A percentile compares a stretch with the other conserved stretches of the same genome.
These are phyloP conservation scores for Chymomyza caudatula DNA, from an alignment of 2,888 invertebrate genomes.

Conservation along the genomic window DNA sequence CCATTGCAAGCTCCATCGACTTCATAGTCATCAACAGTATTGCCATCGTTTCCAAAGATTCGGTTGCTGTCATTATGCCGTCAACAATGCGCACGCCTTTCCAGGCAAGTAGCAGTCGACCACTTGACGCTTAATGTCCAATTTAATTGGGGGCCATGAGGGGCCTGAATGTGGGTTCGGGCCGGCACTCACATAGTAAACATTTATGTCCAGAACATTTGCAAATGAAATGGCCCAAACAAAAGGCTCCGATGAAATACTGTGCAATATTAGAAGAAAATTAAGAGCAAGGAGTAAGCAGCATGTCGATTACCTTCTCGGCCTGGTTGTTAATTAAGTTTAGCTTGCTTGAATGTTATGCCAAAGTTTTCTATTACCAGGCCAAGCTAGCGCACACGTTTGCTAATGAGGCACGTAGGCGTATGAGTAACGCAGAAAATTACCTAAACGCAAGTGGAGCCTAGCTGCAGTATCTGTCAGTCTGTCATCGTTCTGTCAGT, in stretches of 20 bases:
- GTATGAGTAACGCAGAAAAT: conserved; percentile 62
- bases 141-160: conserved; percentile 48
- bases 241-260: conserved; percentile 19
- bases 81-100: conserved; percentile 33
- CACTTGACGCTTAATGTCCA: conserved; percentile 70
- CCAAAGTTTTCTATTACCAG: conserved; percentile 65
- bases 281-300: neutral
- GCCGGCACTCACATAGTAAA: conserved; percentile 23
- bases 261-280: neutral
- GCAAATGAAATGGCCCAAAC: conserved; percentile 60
- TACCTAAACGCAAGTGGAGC: neutral
- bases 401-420: conserved; percentile 66
- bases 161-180: neutral
- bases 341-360: conserved; percentile 58
- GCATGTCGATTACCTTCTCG: conserved; percentile 56
- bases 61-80: conserved; percentile 7
- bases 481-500: neutral
- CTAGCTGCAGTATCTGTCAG: neutral
- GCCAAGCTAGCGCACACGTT: conserved; percentile 34
- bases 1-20: conserved; percentile 10
- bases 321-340: conserved; percentile 61
- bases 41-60: neutral
- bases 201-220: conserved; percentile 57
- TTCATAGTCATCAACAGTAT: conserved; percentile 5
- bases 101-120: conserved; percentile 44